These are phyloP conservation scores for Corythornis cristatus DNA, from an alignment of 2,113 vertebrate genomes.

Conservation along the genomic window DNA sequence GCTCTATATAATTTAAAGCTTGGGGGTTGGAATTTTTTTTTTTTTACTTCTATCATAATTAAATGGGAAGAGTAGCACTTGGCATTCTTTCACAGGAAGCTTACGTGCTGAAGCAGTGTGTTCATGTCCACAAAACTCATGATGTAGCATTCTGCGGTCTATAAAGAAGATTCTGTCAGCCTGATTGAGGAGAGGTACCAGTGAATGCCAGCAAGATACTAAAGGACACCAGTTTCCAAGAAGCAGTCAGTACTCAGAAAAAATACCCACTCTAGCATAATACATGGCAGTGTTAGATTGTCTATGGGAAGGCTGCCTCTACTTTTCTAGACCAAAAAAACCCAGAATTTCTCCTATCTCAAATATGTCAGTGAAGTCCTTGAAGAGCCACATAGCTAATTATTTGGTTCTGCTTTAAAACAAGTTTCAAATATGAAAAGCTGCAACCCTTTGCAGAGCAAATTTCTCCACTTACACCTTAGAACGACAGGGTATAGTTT, in stretches of 20 bases:
- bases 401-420: background rate
- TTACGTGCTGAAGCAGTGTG: background rate
- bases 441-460: background rate
- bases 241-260: background rate
- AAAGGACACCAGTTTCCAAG: background rate
- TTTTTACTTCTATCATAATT: background rate
- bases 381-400: fast-evolving
- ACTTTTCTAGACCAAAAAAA: background rate
- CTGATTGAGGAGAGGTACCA: background rate
- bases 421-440: background rate
- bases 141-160: background rate
- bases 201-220: background rate
- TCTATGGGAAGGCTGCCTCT: background rate
- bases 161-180: background rate
- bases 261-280: background rate
- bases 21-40: background rate
- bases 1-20: background rate
- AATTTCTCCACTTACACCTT: background rate
- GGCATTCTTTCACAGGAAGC: background rate
- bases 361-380: background rate
- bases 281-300: background rate
- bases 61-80: background rate
- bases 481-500: background rate
- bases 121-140: background rate
- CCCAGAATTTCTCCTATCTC: background rate